These are phyloP conservation scores for Drosophila phalerata DNA, from an alignment of 2,888 invertebrate genomes.

Conservation along the genomic window DNA sequence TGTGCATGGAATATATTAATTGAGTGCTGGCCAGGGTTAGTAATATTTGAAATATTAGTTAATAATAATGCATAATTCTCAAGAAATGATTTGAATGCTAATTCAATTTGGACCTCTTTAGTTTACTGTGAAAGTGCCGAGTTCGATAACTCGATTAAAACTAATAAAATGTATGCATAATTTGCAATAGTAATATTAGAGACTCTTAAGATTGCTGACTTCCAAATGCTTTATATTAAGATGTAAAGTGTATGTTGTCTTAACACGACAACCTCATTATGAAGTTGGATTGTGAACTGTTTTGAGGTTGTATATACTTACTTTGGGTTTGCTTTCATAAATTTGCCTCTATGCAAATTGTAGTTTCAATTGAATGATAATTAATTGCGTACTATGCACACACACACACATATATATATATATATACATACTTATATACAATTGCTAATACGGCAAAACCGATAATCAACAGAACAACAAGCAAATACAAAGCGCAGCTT, in stretches of 20 bases:
- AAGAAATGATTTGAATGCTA: conserved; percentile 18
- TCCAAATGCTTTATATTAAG: conserved; percentile 21
- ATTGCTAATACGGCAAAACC: conserved; percentile 56
- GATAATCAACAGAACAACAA: conserved; percentile 72
- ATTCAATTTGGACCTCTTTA: conserved; percentile 31
- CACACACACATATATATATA: conserved; percentile 12
- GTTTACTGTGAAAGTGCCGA: conserved; percentile 11
- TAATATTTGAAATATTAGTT: conserved; percentile 35
- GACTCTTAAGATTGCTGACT: conserved; percentile 17
- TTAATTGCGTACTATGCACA: conserved; percentile 68
- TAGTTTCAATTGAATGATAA: conserved; percentile 76
- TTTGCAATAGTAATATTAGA: conserved; percentile 17
- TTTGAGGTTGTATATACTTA: conserved; percentile 16
- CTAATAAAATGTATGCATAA: conserved; percentile 54
- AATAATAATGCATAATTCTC: conserved; percentile 32
- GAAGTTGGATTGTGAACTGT: conserved; percentile 22
- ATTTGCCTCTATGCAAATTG: conserved; percentile 52
- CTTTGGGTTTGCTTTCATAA: conserved; percentile 40
- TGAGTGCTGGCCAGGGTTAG: conserved; percentile 9
- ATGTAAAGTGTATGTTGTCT: conserved; percentile 23
- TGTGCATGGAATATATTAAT: conserved; percentile 36
- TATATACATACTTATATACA: not conserved
- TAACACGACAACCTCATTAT: conserved; percentile 38
- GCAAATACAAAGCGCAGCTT: conserved; percentile 56
- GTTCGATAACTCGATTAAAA: conserved; percentile 35